Conservation (phyloP, 2,797 vertebrate genomes). For the Xenentodon cancila region DNA sequence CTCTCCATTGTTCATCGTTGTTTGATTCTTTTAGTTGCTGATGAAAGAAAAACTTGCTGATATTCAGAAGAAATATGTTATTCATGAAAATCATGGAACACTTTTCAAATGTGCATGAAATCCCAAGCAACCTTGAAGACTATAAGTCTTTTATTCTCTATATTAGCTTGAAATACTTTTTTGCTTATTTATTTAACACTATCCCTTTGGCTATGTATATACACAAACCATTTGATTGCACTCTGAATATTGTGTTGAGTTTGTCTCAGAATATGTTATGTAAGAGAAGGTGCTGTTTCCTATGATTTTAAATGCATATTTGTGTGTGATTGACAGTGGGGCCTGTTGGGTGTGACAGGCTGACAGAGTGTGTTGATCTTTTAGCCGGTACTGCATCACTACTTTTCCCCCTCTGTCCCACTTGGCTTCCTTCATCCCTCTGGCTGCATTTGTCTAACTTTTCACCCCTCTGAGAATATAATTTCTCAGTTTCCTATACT, state of each 20-base stretch:
- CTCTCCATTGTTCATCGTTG: not conserved
- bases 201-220: not conserved
- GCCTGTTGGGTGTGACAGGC: slow-evolving; percentile 57
- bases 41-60: slow-evolving; percentile 11
- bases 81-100: not conserved
- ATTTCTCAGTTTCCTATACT: slow-evolving; percentile 48
- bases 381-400: slow-evolving; percentile 44
- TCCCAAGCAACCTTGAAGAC: slow-evolving; percentile 2
- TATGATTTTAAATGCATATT: slow-evolving; percentile 12
- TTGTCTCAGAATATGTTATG: not conserved
- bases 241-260: not conserved
- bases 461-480: slow-evolving; percentile 35
- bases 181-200: not conserved
- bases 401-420: slow-evolving; percentile 40
- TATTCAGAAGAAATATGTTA: not conserved
- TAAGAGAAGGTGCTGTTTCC: slow-evolving; percentile 6
- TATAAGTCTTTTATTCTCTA: not conserved
- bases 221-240: too few relatives aligned
- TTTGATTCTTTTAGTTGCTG: slow-evolving; percentile 15
- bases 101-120: slow-evolving; percentile 2
- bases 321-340: slow-evolving; percentile 56
- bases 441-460: slow-evolving; percentile 49
- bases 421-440: slow-evolving; percentile 50
- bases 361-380: slow-evolving; percentile 65
- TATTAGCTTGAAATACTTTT: not conserved